Base-by-base conservation (phyloP, 2,113 vertebrate genomes). In the Chrysochloris asiatica region DNA sequence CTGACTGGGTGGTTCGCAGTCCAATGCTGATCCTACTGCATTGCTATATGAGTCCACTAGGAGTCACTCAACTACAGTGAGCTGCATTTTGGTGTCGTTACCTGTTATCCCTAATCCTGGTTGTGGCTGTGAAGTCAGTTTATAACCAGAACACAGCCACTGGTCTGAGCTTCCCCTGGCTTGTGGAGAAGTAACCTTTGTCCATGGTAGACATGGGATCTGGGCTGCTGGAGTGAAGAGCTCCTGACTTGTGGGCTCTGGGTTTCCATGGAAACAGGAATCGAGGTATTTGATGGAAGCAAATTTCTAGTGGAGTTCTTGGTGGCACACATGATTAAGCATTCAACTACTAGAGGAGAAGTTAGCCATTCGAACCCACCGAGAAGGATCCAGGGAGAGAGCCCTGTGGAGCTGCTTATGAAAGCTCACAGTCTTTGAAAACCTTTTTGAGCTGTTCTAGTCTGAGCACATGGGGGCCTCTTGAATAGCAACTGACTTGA, bases 241-340 rank as follows among this genome's bases (percentile, higher is more conserved):
- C 2, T 9, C 43, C 8, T 0, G 21, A 65, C 12, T 41, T 0
- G 3, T 3, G 61, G 6, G 4, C 28, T 24, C 0, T 0, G 30
- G 45, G 0, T 13, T 69, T 50, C 38, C 3, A 0, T 4, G 6
- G 72, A 38, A 78, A 36, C 1, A 4, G n/a, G 28, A 30, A 14
- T 28, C 63, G 33, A 12, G 13, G 7, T 5, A 36, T 14, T 17
- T 59, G 45, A 16, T 26, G 33, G 28, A 4, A 2, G 14, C 2
- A 13, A 2, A 19, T 13, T 73, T 67, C 24, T 19, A 45, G 12
- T 7, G 50, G 33, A 7, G 21, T 19, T 12, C 43, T 61, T 4
- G 41, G n/a, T 67, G 26, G 24, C 10, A 30, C 26, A 30, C 9
- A 30, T 61, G 59, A 3, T 61, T 30, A 61, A 61, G 10, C 7